A percentile compares a stretch with the other conserved stretches of the same genome.
Conservation (phyloP, 2,113 vertebrate genomes). For the Nannospalax galili region DNA sequence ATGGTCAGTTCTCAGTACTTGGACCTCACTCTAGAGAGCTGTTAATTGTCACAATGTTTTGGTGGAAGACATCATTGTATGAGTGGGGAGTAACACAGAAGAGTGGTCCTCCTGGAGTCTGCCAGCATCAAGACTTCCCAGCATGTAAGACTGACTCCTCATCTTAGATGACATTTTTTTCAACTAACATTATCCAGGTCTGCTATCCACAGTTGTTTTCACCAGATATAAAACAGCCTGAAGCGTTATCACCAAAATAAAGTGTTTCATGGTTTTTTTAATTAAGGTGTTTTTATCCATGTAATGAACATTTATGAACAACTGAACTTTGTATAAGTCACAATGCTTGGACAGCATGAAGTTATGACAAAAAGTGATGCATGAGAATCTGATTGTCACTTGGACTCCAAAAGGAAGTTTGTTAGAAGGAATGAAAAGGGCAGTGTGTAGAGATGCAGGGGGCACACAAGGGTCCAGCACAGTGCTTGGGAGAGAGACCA, state of each 20-base stretch:
- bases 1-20: neutral
- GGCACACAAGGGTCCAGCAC: neutral
- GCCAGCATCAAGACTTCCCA: no score
- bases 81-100: neutral
- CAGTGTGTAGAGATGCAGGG: accelerated
- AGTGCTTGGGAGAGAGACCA: neutral
- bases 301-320: neutral
- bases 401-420: neutral
- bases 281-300: neutral
- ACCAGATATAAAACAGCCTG: neutral
- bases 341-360: neutral
- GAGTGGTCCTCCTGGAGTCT: neutral
- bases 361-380: neutral
- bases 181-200: neutral
- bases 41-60: neutral
- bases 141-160: neutral
- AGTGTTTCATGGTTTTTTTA: neutral
- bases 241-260: neutral
- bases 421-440: neutral
- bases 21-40: neutral
- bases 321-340: neutral
- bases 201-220: neutral
- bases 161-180: neutral
- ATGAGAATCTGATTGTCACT: neutral
- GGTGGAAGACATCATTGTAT: neutral